These are phyloP conservation scores for Oscheius sp. DNA, from an alignment of 2,888 invertebrate genomes.

Conservation along the genomic window DNA sequence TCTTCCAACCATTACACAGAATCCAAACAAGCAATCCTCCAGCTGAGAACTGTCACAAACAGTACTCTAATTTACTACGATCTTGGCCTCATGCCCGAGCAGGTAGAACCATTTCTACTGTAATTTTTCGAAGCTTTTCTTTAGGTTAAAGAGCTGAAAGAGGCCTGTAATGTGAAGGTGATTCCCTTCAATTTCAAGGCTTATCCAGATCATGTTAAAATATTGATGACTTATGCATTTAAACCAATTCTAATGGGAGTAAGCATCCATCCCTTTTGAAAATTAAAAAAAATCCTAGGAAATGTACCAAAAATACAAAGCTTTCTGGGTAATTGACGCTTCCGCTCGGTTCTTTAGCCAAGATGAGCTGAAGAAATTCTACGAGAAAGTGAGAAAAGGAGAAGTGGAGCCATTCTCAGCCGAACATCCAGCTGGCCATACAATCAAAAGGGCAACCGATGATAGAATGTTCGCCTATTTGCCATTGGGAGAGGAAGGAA, in stretches of 20 bases:
- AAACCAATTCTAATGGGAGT: constrained; percentile 25
- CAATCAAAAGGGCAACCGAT: background rate
- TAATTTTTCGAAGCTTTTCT: background rate
- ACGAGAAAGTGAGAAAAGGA: constrained; percentile 7
- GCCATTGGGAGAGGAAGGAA: background rate
- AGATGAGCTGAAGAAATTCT: constrained; percentile 6
- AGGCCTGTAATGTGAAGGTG: constrained; percentile 11
- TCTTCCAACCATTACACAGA: constrained; percentile 26
- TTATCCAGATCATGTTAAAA: background rate
- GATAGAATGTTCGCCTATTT: constrained; percentile 12
- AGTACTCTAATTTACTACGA: constrained; percentile 25
- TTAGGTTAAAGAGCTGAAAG: constrained; percentile 14
- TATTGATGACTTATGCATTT: constrained; percentile 16
- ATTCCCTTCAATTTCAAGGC: constrained; percentile 7
- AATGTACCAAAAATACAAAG: constrained; percentile 18
- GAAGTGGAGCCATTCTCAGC: constrained; percentile 2
- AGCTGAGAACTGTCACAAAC: constrained; percentile 12
- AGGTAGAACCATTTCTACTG: background rate
- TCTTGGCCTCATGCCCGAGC: background rate
- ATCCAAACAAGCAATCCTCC: background rate
- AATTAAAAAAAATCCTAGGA: background rate
- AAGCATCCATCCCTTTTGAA: background rate
- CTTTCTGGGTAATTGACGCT: constrained; percentile 21
- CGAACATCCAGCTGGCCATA: constrained; percentile 24
- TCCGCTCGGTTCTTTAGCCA: background rate